Evolutionary conservation across 2,888 invertebrate species (phyloP), one percentile per base, ranked within the genome.

Genomic region (Drosophila melanosoma): DNA sequence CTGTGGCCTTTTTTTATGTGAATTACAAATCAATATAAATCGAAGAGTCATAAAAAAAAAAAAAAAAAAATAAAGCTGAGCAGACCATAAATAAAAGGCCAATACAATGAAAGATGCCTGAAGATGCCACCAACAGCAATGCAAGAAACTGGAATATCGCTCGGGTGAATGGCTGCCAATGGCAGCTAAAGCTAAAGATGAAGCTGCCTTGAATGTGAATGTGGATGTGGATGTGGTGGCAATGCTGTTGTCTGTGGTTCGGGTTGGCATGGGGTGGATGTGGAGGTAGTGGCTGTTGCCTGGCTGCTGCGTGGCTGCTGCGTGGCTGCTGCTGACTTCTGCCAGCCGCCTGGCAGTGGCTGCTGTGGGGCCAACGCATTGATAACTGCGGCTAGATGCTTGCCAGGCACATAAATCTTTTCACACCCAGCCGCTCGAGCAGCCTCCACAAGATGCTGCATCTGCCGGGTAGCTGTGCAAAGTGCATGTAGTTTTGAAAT

Each of bases 401-500:
- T 57, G 78, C 88, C 76, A 88, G 82, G 70, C 90, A 90, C 90
- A 86, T 86, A 86, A 86, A 86, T 86, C 90, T 90, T 90, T 86
- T 90, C 90, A 86, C 90, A 86, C 86, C 87, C 86, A 83, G 60
- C 61, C 56, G 45, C 54, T 59, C n/a, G 38, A 29, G 45, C 45
- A 45, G 70, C 57, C 42, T 20, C n/a, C 35, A 40, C 56, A 42
- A 38, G 32, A 42, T 35, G 32, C 68, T 57, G 56, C 65, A 20
- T 29, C 52, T 38, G 58, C 60, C 61, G 59, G 38, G 87, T 84
- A 84, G 79, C 80, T 87, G 83, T 76, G 89, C 88, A 87, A 84
- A 89, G 84, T 84, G 84, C 88, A 88, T 85, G 88, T 85, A 88
- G 78, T 82, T 85, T 89, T 88, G 85, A 85, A 85, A 85, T 85